Base-by-base conservation (phyloP, 2,888 invertebrate species). In the Eristalinus aeneus region DNA sequence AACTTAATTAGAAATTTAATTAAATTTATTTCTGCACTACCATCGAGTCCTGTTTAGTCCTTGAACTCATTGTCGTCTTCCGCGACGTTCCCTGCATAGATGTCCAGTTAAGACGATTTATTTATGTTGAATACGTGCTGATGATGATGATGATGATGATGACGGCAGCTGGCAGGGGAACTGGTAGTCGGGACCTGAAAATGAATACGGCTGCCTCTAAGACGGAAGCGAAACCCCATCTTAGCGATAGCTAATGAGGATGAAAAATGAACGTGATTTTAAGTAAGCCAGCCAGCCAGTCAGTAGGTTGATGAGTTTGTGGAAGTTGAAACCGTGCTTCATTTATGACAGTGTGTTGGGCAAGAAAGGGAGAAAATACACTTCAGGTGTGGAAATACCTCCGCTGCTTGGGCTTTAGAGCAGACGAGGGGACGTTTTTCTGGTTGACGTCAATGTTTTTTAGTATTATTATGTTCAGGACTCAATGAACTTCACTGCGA, bases 1-100 rank as follows among this genome's bases (percentile, higher is more conserved):
- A 82, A 82, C 65, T 82, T 85, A 85, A 85, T 81, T 85, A 77
- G 81, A 77, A 77, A 85, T 73, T 85, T 80, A 85, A 85, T 85
- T 85, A 85, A 81, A 77, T 85, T 85, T 85, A 85, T 85, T 81
- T 69, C 80, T 63, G 23, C 72, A 75, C 75, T 75, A 75, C 79
- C 75, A 75, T 67, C 36, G 72, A 68, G 64, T 80, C 68, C 36
- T 69, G 76, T 31, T 16, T 69, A 61, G 79, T 60, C 56, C 64
- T 64, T 54, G 63, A 60, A 63, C 61, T 63, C 20, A 36, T 22
- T 61, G 16, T 5, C 12, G 22, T 12, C 32, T 10, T 27, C 31
- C 60, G 27, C 27, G 27, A 64, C 58, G 1, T 36, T 56, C 63
- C 31, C 31, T n/a, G 77, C 27, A 64, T 83, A 9, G 32, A 53